A percentile compares a stretch with the other conserved stretches of the same genome.
Conservation (phyloP, 1,140 invertebrate genomes). For the Diachasma alloeum region DNA sequence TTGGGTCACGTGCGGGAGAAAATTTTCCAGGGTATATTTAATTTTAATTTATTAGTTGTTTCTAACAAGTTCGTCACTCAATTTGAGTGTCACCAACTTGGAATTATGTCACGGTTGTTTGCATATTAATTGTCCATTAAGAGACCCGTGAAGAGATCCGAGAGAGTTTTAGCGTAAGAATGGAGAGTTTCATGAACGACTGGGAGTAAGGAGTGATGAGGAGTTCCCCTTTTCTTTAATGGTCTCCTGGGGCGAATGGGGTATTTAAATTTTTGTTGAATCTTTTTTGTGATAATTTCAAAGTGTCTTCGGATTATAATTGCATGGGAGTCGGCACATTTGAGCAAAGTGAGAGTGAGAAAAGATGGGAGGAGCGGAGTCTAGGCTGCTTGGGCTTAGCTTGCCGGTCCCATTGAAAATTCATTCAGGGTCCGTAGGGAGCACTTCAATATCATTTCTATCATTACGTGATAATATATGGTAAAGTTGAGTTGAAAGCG, state of each 20-base stretch:
- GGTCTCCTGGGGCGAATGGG: neutral
- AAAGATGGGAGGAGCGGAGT: no score
- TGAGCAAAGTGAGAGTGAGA: no score
- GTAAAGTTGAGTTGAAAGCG: no score
- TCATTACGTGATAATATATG: no score
- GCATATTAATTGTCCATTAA: constrained; percentile 65
- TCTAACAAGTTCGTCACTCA: neutral
- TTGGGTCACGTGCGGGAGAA: neutral
- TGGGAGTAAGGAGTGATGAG: neutral
- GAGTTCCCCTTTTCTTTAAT: neutral
- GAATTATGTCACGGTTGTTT: constrained; percentile 63
- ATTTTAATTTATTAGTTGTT: constrained; percentile 46
- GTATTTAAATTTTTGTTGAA: neutral
- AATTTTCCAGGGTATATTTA: constrained; percentile 33
- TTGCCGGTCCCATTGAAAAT: no score
- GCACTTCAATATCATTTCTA: no score
- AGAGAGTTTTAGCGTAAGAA: neutral
- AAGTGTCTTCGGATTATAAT: neutral
- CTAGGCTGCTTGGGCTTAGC: no score
- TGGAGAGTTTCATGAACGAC: neutral
- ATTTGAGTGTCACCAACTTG: constrained; percentile 40
- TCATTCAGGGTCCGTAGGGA: no score
- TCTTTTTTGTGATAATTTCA: neutral
- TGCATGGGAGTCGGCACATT: neutral
- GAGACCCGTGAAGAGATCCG: constrained; percentile 31